phyloP scores from a whole-genome alignment of 2,113 vertebrate genomes.

The Mustela lutreola region DNA sequence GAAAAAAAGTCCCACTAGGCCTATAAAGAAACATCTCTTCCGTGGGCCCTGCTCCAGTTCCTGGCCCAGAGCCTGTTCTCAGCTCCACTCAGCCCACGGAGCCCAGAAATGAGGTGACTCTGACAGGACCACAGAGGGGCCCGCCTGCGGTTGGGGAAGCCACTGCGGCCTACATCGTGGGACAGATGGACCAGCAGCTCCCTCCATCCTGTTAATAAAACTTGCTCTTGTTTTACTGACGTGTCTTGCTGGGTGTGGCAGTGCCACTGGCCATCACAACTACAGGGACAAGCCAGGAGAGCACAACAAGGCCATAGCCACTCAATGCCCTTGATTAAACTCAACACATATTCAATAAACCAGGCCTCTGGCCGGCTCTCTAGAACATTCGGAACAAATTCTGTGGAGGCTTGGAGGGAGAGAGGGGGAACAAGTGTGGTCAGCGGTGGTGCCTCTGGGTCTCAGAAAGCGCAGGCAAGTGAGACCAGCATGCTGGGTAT shows the following conservation, averaged over 20 bases:
- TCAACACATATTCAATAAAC: conserved; percentile 66
- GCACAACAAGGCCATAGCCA: background rate
- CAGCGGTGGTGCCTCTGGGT: background rate
- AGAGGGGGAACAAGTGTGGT: background rate
- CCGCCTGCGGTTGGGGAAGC: background rate
- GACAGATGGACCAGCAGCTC: background rate
- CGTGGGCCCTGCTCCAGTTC: background rate
- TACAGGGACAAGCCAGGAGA: conserved; percentile 43
- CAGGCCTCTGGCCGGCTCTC: conserved; percentile 16
- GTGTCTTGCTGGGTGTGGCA: conserved; percentile 25
- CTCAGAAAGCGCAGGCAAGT: background rate
- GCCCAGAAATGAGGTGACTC: background rate
- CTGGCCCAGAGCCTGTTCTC: background rate
- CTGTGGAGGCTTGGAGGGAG: background rate
- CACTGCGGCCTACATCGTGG: background rate
- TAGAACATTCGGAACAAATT: conserved; percentile 62
- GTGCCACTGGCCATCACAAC: background rate
- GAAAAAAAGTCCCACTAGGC: background rate
- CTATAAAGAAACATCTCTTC: background rate
- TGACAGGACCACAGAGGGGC: background rate
- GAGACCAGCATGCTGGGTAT: background rate
- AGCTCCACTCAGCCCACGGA: background rate
- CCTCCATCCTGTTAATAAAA: conserved; percentile 53
- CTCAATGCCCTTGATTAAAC: conserved; percentile 64
- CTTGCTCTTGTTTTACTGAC: conserved; percentile 58